Conservation (phyloP, 2,113 vertebrate genomes). For the Cheilinus undulatus region DNA sequence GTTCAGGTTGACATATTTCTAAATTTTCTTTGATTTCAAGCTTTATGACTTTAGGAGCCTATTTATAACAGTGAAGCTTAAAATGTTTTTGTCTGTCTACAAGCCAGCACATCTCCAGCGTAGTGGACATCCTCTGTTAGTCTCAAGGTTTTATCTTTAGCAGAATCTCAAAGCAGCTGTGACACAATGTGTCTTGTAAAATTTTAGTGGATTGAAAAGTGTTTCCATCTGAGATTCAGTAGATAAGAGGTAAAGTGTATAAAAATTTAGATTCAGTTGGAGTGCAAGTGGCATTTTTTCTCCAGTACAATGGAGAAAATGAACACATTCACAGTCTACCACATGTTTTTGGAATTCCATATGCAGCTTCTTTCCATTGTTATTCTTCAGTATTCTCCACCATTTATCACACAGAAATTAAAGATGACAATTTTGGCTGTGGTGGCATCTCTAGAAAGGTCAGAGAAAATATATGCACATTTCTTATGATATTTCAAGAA, state of each 20-base stretch:
- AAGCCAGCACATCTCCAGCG: too few species aligned
- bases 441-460: constrained; percentile 3
- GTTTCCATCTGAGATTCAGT: too few species aligned
- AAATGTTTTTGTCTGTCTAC: too few species aligned
- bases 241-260: background rate
- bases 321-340: background rate
- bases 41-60: too few species aligned
- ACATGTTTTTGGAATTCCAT: background rate
- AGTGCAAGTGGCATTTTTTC: background rate
- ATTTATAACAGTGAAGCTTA: too few species aligned
- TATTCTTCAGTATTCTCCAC: background rate
- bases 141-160: too few species aligned
- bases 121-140: too few species aligned
- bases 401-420: background rate
- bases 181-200: too few species aligned
- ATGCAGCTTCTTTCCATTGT: background rate
- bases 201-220: too few species aligned
- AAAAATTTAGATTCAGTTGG: background rate
- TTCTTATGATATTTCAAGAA: background rate
- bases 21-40: too few species aligned
- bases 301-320: background rate
- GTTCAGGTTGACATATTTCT: too few species aligned
- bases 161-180: too few species aligned
- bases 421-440: background rate
- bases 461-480: background rate